Evolutionary conservation across 2,888 invertebrate species (phyloP).

Genomic region (Danaus chrysippus): DNA sequence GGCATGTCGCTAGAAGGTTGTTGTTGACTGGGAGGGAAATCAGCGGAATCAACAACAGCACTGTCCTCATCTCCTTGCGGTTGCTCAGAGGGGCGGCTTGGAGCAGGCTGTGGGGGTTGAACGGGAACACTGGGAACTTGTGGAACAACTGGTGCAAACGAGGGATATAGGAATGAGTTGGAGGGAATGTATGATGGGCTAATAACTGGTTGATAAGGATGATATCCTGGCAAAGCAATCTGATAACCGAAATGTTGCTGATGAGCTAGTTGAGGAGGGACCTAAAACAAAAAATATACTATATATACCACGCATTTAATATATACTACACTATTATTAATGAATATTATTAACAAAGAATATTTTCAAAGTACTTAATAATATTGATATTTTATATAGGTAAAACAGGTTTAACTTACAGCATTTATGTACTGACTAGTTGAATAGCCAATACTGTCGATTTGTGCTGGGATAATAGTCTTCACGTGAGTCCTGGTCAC

Average conservation of each 20-base stretch:
- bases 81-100: constrained; percentile 39
- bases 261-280: constrained; percentile 49
- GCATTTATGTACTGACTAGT: constrained; percentile 64
- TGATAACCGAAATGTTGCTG: constrained; percentile 56
- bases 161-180: constrained; percentile 47
- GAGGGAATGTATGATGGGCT: constrained; percentile 50
- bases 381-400: no score
- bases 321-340: neutral
- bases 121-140: constrained; percentile 32
- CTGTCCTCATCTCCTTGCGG: constrained; percentile 57
- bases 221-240: constrained; percentile 43
- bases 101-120: constrained; percentile 30
- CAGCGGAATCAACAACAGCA: constrained; percentile 65
- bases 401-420: constrained; percentile 41
- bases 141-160: constrained; percentile 36
- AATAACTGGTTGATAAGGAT: constrained; percentile 46
- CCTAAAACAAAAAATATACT: constrained; percentile 42
- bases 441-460: constrained; percentile 59
- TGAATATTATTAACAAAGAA: neutral
- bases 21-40: constrained; percentile 42
- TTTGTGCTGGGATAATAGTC: constrained; percentile 49
- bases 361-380: neutral
- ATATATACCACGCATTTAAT: neutral
- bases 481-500: constrained; percentile 41
- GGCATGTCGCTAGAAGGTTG: constrained; percentile 21